Conservation (phyloP, 2,888 invertebrate species). For the Notocelia uddmanniana region DNA sequence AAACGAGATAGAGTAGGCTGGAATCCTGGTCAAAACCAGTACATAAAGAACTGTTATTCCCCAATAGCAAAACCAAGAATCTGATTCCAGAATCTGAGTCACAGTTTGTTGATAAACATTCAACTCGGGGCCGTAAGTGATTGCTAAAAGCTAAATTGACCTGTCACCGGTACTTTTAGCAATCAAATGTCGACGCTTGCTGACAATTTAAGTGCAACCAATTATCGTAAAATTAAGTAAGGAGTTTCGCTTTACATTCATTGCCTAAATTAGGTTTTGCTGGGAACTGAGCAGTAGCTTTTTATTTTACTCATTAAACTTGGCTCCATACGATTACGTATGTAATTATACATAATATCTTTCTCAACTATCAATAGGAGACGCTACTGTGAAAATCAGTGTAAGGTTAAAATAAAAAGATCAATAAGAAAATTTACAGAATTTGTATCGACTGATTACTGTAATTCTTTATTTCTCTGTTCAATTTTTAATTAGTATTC, state of each 20-base stretch:
- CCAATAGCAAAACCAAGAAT: not conserved
- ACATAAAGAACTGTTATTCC: not conserved
- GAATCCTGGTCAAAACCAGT: not conserved
- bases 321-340: no score
- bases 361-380: not conserved
- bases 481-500: no score
- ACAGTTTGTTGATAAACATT: constrained; percentile 38
- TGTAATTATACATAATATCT: not conserved
- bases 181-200: not conserved
- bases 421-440: no score
- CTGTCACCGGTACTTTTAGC: not conserved
- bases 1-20: not conserved
- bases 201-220: not conserved
- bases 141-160: constrained; percentile 9
- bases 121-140: constrained; percentile 5
- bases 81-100: constrained; percentile 16
- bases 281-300: no score
- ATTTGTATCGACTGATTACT: no score
- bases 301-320: no score
- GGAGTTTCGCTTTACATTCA: no score
- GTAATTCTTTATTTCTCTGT: no score
- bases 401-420: no score
- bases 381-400: not conserved
- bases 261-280: no score
- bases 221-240: not conserved